These are phyloP conservation scores for Drosophila siamana DNA, from an alignment of 2,888 invertebrate genomes.

Conservation along the genomic window DNA sequence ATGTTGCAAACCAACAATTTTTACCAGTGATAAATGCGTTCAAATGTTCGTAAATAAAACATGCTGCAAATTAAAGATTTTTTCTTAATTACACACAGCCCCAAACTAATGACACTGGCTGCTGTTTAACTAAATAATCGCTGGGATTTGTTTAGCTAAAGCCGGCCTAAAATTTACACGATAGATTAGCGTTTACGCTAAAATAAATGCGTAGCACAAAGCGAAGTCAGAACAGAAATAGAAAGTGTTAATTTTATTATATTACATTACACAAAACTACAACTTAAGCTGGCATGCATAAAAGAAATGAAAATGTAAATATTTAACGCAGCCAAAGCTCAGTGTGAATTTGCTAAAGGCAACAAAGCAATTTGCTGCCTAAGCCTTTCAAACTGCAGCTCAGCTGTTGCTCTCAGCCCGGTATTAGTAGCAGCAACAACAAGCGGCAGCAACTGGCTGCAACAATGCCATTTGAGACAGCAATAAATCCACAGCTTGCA, in stretches of 20 bases:
- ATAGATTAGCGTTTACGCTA: too few species aligned
- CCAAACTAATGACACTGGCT: background rate
- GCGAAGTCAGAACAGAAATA: too few species aligned
- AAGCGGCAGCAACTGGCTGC: slow-evolving; percentile 13
- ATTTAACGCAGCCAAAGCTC: background rate
- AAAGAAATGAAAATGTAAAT: slow-evolving; percentile 10
- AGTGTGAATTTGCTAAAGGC: slow-evolving; percentile 29
- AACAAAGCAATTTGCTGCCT: slow-evolving; percentile 15
- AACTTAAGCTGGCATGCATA: background rate
- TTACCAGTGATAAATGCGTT: slow-evolving; percentile 15
- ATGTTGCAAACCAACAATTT: slow-evolving; percentile 24
- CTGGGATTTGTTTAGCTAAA: background rate
- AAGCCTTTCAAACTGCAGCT: slow-evolving; percentile 38
- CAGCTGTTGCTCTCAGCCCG: slow-evolving; percentile 20
- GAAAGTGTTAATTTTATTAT: too few species aligned
- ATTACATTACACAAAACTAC: too few species aligned
- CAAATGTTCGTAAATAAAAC: background rate
- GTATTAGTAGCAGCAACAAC: background rate
- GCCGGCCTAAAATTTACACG: background rate
- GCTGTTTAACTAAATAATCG: background rate
- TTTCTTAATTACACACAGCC: slow-evolving; percentile 25
- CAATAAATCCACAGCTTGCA: background rate
- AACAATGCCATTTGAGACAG: background rate
- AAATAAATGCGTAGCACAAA: too few species aligned
- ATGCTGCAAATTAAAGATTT: slow-evolving; percentile 21